Conservation (phyloP, 2,797 vertebrate genomes). For the Labeo calbasu region DNA sequence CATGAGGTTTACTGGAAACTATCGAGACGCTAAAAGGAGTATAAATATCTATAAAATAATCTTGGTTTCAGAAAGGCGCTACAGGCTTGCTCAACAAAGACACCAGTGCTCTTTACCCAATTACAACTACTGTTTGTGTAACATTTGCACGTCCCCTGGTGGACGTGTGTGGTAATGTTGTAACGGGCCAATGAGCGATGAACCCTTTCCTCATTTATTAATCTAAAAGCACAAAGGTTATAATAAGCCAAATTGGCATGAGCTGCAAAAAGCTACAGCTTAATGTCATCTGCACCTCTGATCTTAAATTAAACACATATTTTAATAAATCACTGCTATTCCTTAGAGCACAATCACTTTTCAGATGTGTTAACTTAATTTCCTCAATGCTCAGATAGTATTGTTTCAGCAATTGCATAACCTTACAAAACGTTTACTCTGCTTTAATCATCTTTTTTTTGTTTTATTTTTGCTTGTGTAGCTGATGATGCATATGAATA, state of each 20-base stretch:
- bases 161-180: slow-evolving; percentile 35
- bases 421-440: slow-evolving; percentile 18
- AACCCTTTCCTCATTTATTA: neutral
- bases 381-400: slow-evolving; percentile 43
- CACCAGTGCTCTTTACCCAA: neutral
- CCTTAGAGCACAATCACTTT: slow-evolving; percentile 44
- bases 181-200: neutral
- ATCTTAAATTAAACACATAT: slow-evolving; percentile 9
- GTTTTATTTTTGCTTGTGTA: slow-evolving; percentile 63
- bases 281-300: neutral
- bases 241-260: neutral
- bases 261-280: neutral
- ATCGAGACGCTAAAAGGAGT: neutral
- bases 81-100: slow-evolving; percentile 1
- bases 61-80: neutral
- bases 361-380: slow-evolving; percentile 43
- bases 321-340: slow-evolving; percentile 18
- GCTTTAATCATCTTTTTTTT: slow-evolving; percentile 51
- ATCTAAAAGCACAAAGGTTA: slow-evolving; percentile 1
- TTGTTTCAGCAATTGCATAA: neutral
- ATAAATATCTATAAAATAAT: neutral
- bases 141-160: slow-evolving; percentile 31
- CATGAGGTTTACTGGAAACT: neutral
- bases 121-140: slow-evolving; percentile 5
- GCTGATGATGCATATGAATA: slow-evolving; percentile 58